Conservation (phyloP, 2,888 invertebrate species). For the Nymphalis urticae region DNA sequence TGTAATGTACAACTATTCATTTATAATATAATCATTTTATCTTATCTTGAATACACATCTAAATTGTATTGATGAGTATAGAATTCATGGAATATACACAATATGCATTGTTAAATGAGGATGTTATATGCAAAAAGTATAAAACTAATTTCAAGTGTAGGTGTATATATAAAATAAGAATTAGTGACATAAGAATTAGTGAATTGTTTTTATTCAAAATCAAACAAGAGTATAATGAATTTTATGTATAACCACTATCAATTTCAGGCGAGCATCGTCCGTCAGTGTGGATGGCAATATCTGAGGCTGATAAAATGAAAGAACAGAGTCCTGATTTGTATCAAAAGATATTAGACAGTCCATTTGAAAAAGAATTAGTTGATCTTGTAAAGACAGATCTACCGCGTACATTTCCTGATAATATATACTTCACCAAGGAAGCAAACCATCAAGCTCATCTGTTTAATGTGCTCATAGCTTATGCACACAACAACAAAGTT, state of each 20-base stretch:
- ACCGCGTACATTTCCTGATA: slow-evolving; percentile 96
- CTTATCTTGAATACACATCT: slow-evolving; percentile 4
- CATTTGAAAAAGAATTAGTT: slow-evolving; percentile 86
- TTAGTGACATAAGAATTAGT: not conserved
- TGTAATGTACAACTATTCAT: slow-evolving; percentile 1
- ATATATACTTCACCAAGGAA: slow-evolving; percentile 92
- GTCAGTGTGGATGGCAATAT: slow-evolving; percentile 92
- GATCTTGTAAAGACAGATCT: slow-evolving; percentile 94
- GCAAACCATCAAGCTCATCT: slow-evolving; percentile 88
- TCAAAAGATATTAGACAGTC: slow-evolving; percentile 84
- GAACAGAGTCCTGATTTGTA: slow-evolving; percentile 85
- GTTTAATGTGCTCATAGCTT: slow-evolving; percentile 92
- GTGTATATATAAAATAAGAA: too few species aligned
- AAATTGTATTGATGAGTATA: not conserved
- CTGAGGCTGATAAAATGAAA: slow-evolving; percentile 87
- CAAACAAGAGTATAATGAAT: not conserved
- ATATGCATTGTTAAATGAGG: slow-evolving; percentile 3
- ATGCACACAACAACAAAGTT: slow-evolving; percentile 92
- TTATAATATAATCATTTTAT: slow-evolving; percentile 8
- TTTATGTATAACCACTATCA: not conserved
- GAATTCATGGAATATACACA: not conserved
- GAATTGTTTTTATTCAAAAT: not conserved
- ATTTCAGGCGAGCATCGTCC: slow-evolving; percentile 81
- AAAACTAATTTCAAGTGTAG: not conserved
- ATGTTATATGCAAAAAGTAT: not conserved